Evolutionary conservation across 2,888 invertebrate species (phyloP), one percentile per base, ranked within the genome.

Genomic region (Melipona beecheii): DNA sequence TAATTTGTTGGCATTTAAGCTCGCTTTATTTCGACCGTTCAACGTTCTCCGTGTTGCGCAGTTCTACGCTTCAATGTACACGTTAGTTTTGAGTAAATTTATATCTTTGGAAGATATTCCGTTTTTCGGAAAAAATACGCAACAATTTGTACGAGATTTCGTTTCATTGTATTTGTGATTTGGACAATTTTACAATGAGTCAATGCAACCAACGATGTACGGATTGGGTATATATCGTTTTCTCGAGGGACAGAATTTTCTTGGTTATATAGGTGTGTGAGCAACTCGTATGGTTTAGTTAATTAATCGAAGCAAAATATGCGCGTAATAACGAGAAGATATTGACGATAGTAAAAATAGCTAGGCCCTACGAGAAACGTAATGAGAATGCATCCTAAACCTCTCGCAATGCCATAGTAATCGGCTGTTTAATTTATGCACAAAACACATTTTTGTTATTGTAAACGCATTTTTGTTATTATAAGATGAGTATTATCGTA

Each of bases 401-500:
- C n/a, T 69, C 76, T 36, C 31, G 62, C 68, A 62, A 52, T 70
- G 21, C 49, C n/a, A 17, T 56, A 54, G 27, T 11, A 17, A 50
- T 60, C 36, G 65, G 66, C 52, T 50, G 70, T 80, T 71, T 54
- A 79, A 71, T 58, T 82, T 50, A 62, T 70, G 78, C 73, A 27
- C 21, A 49, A 70, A 49, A 49, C n/a, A 54, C 60, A 56, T 81
- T 69, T 74, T 64, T 65, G 71, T 80, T 80, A 71, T n/a, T n/a
- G 5, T 43, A 69, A 50, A 50, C 27, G 52, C 70, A 58, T 82
- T 66, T 75, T 60, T 62, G 72, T 81, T 81, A 74, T 21, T 21
- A 5, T 62, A 62, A 60, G 27, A 72, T 31, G 27, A 11, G 21
- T 72, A 62, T 72, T 72, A 72, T 6, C n/a, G 54, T 70, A 56